These are phyloP conservation scores for Disparrhopalites patrizii DNA, from an alignment of 2,888 invertebrate species.

Conservation along the genomic window DNA sequence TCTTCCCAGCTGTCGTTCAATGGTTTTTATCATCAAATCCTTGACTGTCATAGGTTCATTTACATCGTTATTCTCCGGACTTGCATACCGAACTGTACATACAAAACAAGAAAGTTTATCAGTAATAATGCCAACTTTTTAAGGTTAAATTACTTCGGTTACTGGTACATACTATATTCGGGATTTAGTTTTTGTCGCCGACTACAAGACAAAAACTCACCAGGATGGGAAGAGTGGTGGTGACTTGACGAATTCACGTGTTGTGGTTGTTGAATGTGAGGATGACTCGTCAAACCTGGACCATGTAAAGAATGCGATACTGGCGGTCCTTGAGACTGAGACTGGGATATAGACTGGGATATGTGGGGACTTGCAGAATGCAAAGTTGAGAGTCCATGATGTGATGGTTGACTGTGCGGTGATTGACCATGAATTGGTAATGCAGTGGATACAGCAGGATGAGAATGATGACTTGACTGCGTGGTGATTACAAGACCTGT, in stretches of 20 bases:
- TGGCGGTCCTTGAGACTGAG: background rate
- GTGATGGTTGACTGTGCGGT: conserved; percentile 12
- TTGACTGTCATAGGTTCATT: conserved; percentile 65
- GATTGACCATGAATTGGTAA: conserved; percentile 10
- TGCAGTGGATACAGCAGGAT: background rate
- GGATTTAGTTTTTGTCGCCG: background rate
- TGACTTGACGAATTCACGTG: conserved; percentile 30
- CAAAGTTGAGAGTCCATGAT: conserved; percentile 4
- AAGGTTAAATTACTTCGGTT: background rate
- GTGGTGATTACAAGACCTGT: conserved; percentile 10
- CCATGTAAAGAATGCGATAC: conserved; percentile 5
- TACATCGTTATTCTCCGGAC: conserved; percentile 48
- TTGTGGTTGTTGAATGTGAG: conserved; percentile 13
- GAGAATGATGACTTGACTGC: conserved; percentile 12
- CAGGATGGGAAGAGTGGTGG: conserved; percentile 21
- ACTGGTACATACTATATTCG: background rate
- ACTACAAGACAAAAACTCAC: background rate
- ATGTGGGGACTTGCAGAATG: conserved; percentile 24
- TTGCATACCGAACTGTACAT: conserved; percentile 37
- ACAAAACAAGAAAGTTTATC: background rate
- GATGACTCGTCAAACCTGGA: background rate
- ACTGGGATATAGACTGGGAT: background rate
- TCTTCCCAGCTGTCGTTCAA: conserved; percentile 66
- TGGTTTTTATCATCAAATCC: conserved; percentile 76
- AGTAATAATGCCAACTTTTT: too few relatives aligned